A percentile compares a stretch with the other conserved stretches of the same genome.
Conservation (phyloP, 2,113 vertebrate genomes). For the Bos indicus region DNA sequence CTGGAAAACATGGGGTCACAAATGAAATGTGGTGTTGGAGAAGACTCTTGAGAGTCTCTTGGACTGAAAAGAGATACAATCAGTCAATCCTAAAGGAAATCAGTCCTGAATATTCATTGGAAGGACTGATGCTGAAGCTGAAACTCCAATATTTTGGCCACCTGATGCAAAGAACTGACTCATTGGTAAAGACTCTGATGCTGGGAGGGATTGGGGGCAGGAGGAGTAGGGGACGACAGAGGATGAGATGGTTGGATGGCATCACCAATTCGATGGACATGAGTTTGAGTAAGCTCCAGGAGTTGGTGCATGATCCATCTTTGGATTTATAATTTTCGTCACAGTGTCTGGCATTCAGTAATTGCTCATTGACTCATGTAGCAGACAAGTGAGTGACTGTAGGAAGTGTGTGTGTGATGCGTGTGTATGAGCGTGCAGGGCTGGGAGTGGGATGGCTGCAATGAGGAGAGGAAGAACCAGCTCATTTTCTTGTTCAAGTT, state of each 20-base stretch:
- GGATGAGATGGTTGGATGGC: neutral
- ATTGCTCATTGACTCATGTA: neutral
- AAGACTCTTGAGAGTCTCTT: neutral
- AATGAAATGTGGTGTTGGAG: neutral
- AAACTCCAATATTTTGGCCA: neutral
- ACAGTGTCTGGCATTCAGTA: neutral
- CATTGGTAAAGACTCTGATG: neutral
- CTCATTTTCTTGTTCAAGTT: neutral
- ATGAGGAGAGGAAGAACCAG: neutral
- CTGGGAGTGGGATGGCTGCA: neutral
- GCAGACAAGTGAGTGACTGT: neutral
- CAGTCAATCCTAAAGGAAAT: neutral
- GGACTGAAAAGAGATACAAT: neutral
- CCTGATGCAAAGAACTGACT: neutral
- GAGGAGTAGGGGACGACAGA: neutral
- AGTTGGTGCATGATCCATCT: neutral
- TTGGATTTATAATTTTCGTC: neutral
- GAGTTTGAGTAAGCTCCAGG: neutral
- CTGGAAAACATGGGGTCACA: neutral
- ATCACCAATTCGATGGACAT: neutral
- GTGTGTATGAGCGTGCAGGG: too few relatives aligned
- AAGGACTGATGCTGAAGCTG: neutral
- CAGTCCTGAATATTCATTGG: neutral
- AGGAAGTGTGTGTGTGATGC: neutral
- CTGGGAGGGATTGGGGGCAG: neutral